Evolutionary conservation across 2,888 invertebrate genomes (phyloP), one percentile per base, ranked within the genome.

Genomic region (Cantharis nigra): DNA sequence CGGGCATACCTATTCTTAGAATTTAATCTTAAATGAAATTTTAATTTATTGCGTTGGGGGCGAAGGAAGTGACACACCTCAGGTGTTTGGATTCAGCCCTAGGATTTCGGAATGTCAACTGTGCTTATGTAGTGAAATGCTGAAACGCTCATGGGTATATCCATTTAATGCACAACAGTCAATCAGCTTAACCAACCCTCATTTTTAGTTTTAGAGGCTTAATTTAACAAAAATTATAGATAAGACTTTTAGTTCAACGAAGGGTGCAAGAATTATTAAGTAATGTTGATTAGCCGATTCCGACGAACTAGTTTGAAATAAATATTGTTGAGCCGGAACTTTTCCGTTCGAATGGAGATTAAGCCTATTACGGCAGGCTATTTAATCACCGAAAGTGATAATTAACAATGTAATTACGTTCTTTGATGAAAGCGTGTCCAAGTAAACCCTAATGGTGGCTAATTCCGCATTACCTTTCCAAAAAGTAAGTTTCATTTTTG

Each of bases 51-150:
- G 65, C 20, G 23, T 63, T 65, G 13, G 33, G 33, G 33, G 33
- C 13, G 13, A 13, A 65, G 65, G 5, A 65, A 23, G 10, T 18
- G 65, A 65, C 16, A 23, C n/a, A 20, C 3, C 65, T 18, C 65
- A 65, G 65, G 65, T 65, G 65, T 65, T 65, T 23, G 7, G 23
- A 16, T 65, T 65, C 23, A 65, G 65, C 16, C 23, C 13, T 18
- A 65, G 65, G 65, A 33, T 65, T 65, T 65, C 20, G 23, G 11
- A 23, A 33, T 65, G 65, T 65, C 65, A 65, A 65, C 65, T 23
- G 67, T 23, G 73, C 70, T 75, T 75, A 75, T 70, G 65, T 62
- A 71, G 10, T 71, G 75, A 75, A 75, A 75, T 71, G 70, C 71
- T 64, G 67, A 70, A 65, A 75, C 71, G 70, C 71, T 33, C 33